Percentiles rank a stretch among this genome's conserved stretches.
Conservation (phyloP, 2,888 invertebrate species). For the Cinara cedri region DNA sequence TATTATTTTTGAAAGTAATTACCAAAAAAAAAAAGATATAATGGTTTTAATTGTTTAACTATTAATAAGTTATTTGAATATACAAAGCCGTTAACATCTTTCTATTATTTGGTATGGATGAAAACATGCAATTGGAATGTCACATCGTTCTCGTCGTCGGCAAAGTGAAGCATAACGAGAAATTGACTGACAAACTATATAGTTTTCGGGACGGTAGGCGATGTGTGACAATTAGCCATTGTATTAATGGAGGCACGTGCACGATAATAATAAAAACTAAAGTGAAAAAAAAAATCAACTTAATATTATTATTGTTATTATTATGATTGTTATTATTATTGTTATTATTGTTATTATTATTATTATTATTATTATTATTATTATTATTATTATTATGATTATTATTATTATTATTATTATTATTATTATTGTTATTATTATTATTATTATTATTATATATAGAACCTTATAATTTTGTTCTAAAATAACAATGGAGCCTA, state of each 20-base stretch:
- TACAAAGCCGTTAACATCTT: constrained; percentile 6
- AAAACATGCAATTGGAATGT: constrained; percentile 34
- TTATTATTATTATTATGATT: too few species aligned
- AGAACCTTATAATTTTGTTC: too few species aligned
- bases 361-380: too few species aligned
- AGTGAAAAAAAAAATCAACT: neutral
- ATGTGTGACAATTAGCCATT: constrained; percentile 26
- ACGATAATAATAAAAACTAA: neutral
- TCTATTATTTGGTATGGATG: neutral
- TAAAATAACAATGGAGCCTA: too few species aligned
- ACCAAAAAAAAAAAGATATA: neutral
- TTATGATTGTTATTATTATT: too few species aligned
- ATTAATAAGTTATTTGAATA: too few species aligned
- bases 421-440: neutral
- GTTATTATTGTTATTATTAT: too few species aligned
- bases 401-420: neutral
- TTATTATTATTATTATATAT: neutral
- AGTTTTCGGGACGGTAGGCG: neutral
- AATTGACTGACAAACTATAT: constrained; percentile 17
- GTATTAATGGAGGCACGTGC: neutral
- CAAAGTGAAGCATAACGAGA: neutral
- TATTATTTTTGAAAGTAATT: too few species aligned
- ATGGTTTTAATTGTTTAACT: too few species aligned
- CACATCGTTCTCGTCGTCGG: neutral
- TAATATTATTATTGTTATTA: too few species aligned